Evolutionary conservation across 1,140 invertebrate species (phyloP).

Genomic region (Cryptotermes secundus): DNA sequence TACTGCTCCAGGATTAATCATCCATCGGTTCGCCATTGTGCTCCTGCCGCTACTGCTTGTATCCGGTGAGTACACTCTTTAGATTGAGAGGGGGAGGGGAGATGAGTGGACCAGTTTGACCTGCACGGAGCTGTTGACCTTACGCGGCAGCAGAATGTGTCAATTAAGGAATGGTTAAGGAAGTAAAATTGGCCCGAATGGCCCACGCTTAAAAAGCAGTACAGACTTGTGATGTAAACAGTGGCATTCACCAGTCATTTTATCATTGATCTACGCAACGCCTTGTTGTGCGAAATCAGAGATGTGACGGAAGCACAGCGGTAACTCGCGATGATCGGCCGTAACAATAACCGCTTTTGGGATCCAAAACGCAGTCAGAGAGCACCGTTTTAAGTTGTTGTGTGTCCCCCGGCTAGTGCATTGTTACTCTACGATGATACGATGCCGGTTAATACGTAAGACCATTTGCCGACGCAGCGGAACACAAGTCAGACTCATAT

Average conservation of each 20-base stretch:
- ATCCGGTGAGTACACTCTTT: constrained; percentile 14
- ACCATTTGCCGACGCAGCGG: too few relatives aligned
- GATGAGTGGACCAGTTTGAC: neutral
- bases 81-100: neutral
- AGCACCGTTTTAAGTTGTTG: too few relatives aligned
- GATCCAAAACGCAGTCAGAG: too few relatives aligned
- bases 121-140: neutral
- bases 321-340: too few relatives aligned
- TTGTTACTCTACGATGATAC: too few relatives aligned
- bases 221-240: neutral
- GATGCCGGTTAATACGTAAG: too few relatives aligned
- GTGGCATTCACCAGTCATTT: neutral
- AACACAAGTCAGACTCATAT: too few relatives aligned
- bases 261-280: neutral
- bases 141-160: neutral
- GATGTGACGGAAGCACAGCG: too few relatives aligned
- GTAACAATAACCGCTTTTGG: too few relatives aligned
- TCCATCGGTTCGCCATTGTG: constrained; percentile 3
- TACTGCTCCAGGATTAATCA: neutral
- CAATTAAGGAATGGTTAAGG: neutral
- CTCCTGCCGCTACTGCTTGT: neutral
- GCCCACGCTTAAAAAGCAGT: neutral
- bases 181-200: neutral
- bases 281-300: neutral
- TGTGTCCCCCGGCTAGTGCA: too few relatives aligned